phyloP scores from a whole-genome alignment of 1,140 invertebrate species.

The Aphaenogaster rudis region DNA sequence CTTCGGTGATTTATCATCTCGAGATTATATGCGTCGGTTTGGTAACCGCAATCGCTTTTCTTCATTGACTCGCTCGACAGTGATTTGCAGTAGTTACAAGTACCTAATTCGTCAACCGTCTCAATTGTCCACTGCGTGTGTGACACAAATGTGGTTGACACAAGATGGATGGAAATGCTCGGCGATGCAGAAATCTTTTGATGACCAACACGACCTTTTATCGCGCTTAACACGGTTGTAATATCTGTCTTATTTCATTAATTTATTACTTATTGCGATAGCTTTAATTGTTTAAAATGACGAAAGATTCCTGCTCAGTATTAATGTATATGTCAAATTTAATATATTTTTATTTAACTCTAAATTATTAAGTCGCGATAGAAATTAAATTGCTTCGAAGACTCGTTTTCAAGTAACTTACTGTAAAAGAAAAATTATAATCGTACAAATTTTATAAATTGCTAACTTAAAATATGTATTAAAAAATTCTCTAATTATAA shows the following conservation, averaged over 20 bases:
- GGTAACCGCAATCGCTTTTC: conserved; percentile 49
- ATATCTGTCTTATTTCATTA: conserved; percentile 6
- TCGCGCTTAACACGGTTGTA: neutral
- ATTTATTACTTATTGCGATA: neutral
- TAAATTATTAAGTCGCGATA: neutral
- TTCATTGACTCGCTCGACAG: conserved; percentile 64
- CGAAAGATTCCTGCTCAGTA: neutral
- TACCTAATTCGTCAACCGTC: conserved; percentile 52
- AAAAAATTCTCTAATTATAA: neutral
- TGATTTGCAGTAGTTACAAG: conserved; percentile 60
- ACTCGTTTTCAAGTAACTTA: neutral
- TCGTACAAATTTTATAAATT: neutral
- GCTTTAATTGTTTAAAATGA: neutral
- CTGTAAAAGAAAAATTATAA: neutral
- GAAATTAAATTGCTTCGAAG: neutral
- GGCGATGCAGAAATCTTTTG: conserved; percentile 49
- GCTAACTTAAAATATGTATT: neutral
- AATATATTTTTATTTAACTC: neutral
- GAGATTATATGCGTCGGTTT: conserved; percentile 44
- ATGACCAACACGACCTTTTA: neutral
- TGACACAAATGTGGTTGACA: conserved; percentile 51
- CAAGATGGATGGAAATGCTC: conserved; percentile 31
- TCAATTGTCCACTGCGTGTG: conserved; percentile 64
- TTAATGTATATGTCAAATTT: neutral
- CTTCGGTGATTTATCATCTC: neutral